These are phyloP conservation scores for Phylloscopus collybita DNA, from an alignment of 2,797 vertebrate genomes.

Conservation along the genomic window DNA sequence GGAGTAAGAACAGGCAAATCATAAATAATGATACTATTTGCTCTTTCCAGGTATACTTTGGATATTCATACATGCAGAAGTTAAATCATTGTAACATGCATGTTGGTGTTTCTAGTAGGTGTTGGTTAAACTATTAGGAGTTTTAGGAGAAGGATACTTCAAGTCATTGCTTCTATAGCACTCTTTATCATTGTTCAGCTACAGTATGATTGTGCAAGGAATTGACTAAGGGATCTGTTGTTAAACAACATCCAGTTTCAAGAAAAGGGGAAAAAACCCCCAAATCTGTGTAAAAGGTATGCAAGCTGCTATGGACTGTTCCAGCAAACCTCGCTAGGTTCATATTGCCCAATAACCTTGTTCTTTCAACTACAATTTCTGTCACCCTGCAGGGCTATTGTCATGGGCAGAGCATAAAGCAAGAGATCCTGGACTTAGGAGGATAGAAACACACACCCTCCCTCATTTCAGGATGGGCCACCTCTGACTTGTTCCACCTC, in stretches of 20 bases:
- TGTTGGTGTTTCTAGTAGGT: background rate
- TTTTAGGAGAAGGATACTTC: background rate
- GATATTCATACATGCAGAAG: background rate
- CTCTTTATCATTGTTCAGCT: background rate
- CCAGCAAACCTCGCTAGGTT: background rate
- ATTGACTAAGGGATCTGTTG: background rate
- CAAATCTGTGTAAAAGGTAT: background rate
- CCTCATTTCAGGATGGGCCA: background rate
- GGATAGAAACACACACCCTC: background rate
- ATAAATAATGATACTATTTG: background rate
- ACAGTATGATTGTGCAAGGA: background rate
- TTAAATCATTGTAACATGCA: background rate
- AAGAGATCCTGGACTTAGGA: background rate
- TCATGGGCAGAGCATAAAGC: background rate
- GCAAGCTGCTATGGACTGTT: background rate
- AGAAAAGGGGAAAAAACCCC: fast-evolving
- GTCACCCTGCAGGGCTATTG: background rate
- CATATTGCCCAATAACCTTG: background rate
- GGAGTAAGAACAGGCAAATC: background rate
- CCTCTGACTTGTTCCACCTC: background rate
- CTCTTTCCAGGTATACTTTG: background rate
- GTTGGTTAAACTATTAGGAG: background rate
- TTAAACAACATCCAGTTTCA: background rate
- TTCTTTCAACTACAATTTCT: background rate
- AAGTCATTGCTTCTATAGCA: background rate